Evolutionary conservation across 2,888 invertebrate species (phyloP), one percentile per base, ranked within the genome.

Genomic region (Patella ulyssiponensis): DNA sequence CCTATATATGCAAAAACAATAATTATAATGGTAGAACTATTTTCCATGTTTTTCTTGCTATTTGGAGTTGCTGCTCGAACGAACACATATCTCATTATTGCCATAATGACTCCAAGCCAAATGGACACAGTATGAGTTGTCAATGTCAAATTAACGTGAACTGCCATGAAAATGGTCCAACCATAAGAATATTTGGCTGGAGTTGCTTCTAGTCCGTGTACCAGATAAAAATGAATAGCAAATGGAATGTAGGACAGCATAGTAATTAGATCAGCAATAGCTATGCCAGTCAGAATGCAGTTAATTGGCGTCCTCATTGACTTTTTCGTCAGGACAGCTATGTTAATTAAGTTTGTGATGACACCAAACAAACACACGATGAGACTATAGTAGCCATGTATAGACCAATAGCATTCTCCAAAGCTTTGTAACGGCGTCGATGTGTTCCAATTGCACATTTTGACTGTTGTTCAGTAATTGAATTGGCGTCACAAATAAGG

Each of bases 221-320:
- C 72, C 15, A 88, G 77, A 79, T 90, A 89, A 80, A 89, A 90
- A 75, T 96, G 96, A 74, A 95, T 93, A 1, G 95, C 95, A 91
- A 95, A 97, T 0, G 98, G 98, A 82, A 98, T 95, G 92, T 97
- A 98, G 87, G 97, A 97, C 14, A 86, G 78, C 86, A 98, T 98
- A 15, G 97, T 97, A 17, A 97, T 93, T 56, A 97, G 94, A 91
- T 98, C 98, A 15, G 97, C 96, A 12, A 97, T 94, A 0, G 98
- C 98, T 44, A 97, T 88, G 4, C 91, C 92, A 0, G 97, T 97
- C 71, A 98, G 94, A 78, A 98, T 97, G 77, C 95, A 95, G 92
- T 98, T 98, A 70, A 97, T 97, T 2, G 97, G 95, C 81, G 96
- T 96, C 15, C 91, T 86, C 97, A 98, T 97, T 91, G 97, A 96